Percentiles rank a stretch among this genome's conserved stretches.
phyloP scores from a whole-genome alignment of 1,140 invertebrate species.

The Sinella curviseta region DNA sequence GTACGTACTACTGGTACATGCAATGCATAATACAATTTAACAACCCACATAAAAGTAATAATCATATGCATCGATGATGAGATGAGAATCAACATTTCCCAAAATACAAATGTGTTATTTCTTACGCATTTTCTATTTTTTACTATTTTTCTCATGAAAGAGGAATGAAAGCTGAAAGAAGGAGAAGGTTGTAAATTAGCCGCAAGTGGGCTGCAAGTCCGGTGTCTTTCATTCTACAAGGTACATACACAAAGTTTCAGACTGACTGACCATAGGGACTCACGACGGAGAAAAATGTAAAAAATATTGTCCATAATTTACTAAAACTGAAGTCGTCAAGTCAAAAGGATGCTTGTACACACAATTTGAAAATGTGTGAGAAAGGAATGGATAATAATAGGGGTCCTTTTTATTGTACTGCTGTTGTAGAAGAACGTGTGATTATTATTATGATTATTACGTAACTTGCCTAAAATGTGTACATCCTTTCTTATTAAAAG shows the following conservation, averaged over 20 bases:
- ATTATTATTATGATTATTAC: constrained; percentile 17
- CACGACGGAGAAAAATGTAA: not conserved
- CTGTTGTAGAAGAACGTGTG: constrained; percentile 2
- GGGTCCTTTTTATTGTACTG: not conserved
- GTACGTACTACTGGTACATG: too few relatives aligned
- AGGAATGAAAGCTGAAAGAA: not conserved
- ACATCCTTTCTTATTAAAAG: not conserved
- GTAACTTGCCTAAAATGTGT: not conserved
- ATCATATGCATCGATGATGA: constrained; percentile 9
- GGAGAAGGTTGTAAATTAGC: constrained; percentile 43
- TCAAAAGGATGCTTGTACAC: too few relatives aligned
- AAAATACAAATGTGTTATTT: constrained; percentile 2
- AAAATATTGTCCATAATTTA: constrained; percentile 13
- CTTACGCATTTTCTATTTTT: not conserved
- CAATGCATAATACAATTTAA: not conserved
- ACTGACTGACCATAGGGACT: not conserved
- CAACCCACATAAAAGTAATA: not conserved
- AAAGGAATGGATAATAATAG: not conserved
- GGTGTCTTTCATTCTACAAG: not conserved
- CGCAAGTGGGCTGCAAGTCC: constrained; percentile 26
- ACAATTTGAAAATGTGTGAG: constrained; percentile 25
- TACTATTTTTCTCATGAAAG: not conserved
- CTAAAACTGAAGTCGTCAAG: not conserved
- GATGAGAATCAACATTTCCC: constrained; percentile 1
- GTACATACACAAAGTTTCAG: not conserved